Percentiles rank a stretch among this genome's conserved stretches.
Evolutionary conservation across 2,797 vertebrate genomes (phyloP).

Genomic region (Malacoctenus gilli): DNA sequence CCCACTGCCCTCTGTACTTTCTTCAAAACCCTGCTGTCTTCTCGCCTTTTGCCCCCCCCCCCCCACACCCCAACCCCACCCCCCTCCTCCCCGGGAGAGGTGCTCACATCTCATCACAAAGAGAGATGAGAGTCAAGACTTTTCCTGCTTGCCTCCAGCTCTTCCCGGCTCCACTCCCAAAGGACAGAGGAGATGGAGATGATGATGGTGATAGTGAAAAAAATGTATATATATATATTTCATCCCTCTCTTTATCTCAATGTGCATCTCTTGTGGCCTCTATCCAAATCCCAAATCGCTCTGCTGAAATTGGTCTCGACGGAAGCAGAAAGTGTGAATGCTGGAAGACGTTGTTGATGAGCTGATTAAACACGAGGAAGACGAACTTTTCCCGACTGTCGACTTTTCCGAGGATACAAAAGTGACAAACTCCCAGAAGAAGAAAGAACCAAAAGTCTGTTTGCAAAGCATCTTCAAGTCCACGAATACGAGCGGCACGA

Average conservation of each 20-base stretch:
- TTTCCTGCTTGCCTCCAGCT: conserved; percentile 16
- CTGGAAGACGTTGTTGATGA: conserved; percentile 2
- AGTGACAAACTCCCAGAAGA: no score
- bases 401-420: no score
- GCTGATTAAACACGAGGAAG: no score
- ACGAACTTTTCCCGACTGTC: no score
- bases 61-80: no score
- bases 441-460: no score
- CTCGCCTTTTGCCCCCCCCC: no score
- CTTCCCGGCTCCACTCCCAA: conserved; percentile 4
- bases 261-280: conserved; percentile 4
- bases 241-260: neutral
- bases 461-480: no score
- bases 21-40: conserved; percentile 20
- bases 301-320: conserved; percentile 7
- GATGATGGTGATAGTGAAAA: conserved; percentile 5
- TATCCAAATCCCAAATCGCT: neutral
- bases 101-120: conserved; percentile 37
- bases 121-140: conserved; percentile 30
- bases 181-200: neutral
- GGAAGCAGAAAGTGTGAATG: conserved; percentile 1
- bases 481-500: no score
- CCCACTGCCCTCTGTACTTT: conserved; percentile 16
- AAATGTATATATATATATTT: neutral
- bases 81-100: conserved; percentile 9